A percentile compares a stretch with the other conserved stretches of the same genome.
phyloP scores from a whole-genome alignment of 2,113 vertebrate genomes.

The Connochaetes taurinus region DNA sequence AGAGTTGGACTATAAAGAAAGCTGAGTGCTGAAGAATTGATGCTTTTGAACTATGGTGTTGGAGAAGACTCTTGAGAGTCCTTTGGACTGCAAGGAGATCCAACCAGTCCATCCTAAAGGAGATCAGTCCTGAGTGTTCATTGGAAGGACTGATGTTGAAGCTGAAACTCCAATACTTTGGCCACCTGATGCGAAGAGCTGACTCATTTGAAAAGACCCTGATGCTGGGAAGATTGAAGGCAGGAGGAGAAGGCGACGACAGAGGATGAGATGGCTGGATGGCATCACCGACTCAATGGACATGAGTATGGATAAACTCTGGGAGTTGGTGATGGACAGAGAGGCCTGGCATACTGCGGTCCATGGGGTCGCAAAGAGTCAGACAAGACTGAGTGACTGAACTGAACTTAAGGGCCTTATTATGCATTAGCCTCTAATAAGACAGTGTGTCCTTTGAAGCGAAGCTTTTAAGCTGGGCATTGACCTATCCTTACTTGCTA shows the following conservation, averaged over 20 bases:
- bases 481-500: background rate
- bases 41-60: background rate
- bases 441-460: background rate
- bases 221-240: background rate
- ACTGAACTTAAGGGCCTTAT: background rate
- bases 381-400: background rate
- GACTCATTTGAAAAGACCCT: background rate
- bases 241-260: rapidly evolving
- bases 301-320: background rate
- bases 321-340: background rate
- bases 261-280: background rate
- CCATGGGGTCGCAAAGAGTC: background rate
- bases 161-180: background rate
- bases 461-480: background rate
- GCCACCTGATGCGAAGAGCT: background rate
- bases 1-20: background rate
- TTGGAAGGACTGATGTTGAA: background rate
- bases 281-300: background rate
- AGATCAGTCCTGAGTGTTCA: background rate
- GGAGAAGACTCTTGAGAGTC: background rate
- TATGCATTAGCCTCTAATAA: background rate
- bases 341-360: background rate
- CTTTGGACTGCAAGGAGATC: background rate
- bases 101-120: background rate
- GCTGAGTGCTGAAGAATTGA: background rate